Conservation (phyloP, 2,113 vertebrate species). For the Tachysurus vachellii region DNA sequence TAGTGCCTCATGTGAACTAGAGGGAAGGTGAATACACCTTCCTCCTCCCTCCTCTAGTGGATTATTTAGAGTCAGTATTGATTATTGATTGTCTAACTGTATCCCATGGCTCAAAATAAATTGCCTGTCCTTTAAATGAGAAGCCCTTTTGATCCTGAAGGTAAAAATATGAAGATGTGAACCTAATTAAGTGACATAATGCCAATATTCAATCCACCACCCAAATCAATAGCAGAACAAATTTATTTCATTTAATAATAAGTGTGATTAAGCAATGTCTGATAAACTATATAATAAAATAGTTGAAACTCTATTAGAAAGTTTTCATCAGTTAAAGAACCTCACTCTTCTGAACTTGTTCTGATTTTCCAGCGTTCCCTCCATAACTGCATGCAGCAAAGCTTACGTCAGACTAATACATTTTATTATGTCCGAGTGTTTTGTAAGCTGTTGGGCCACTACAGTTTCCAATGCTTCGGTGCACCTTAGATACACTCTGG, state of each 20-base stretch:
- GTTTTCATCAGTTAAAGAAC: background rate
- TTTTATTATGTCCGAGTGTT: background rate
- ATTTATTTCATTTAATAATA: background rate
- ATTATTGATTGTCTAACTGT: conserved; percentile 63
- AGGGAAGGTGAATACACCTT: conserved; percentile 29
- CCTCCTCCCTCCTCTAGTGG: conserved; percentile 16
- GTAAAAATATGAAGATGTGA: conserved; percentile 19
- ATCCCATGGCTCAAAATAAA: conserved; percentile 51
- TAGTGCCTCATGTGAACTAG: conserved; percentile 36
- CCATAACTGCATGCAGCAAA: conserved; percentile 32
- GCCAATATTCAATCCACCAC: background rate
- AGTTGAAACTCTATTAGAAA: conserved; percentile 13
- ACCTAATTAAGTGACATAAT: conserved; percentile 1
- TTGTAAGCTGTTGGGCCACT: background rate
- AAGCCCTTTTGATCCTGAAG: conserved; percentile 14
- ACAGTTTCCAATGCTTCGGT: background rate
- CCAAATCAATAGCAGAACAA: conserved; percentile 2
- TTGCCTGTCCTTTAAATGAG: conserved; percentile 48
- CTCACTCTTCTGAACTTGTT: conserved; percentile 22
- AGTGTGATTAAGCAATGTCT: background rate
- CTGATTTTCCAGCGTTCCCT: conserved; percentile 3
- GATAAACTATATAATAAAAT: no score
- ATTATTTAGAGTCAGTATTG: conserved; percentile 47
- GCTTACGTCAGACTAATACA: conserved; percentile 18
- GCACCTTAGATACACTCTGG: background rate